A percentile compares a stretch with the other conserved stretches of the same genome.
phyloP scores from a whole-genome alignment of 1,140 invertebrate species.

The Conopomorpha cramerella region DNA sequence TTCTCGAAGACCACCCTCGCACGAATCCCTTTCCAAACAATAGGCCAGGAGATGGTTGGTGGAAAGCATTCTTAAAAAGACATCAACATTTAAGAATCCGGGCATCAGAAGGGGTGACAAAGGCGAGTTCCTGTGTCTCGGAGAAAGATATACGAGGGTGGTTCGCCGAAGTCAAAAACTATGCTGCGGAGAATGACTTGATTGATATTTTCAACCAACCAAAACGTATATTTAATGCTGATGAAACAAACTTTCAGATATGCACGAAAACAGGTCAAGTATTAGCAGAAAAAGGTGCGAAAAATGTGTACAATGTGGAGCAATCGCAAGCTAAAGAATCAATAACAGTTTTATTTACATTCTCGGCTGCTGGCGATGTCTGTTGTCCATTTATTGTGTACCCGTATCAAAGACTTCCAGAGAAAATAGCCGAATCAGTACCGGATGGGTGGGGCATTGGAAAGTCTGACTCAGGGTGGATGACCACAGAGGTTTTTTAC shows the following conservation, averaged over 20 bases:
- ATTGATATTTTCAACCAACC: neutral
- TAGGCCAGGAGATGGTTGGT: slow-evolving; percentile 20
- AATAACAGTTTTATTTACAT: slow-evolving; percentile 13
- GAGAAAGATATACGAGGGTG: neutral
- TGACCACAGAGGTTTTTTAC: neutral
- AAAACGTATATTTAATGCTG: neutral
- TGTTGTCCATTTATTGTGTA: neutral
- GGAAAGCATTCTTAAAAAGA: slow-evolving; percentile 17
- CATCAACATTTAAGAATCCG: slow-evolving; percentile 15
- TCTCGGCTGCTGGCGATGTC: slow-evolving; percentile 7
- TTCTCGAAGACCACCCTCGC: too few relatives aligned
- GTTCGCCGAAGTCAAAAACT: too few relatives aligned
- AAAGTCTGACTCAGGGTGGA: slow-evolving; percentile 1
- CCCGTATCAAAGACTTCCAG: neutral
- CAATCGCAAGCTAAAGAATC: slow-evolving; percentile 6
- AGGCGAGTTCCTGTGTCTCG: neutral
- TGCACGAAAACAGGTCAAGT: neutral
- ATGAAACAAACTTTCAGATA: slow-evolving; percentile 1
- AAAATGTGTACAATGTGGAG: neutral
- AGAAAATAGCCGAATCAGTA: neutral
- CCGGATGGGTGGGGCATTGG: neutral
- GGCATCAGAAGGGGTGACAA: slow-evolving; percentile 15
- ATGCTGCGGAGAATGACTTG: slow-evolving; percentile 4
- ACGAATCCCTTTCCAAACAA: too few relatives aligned
- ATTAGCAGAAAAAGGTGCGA: slow-evolving; percentile 1